phyloP scores from a whole-genome alignment of 92 coral and sea anemone genomes.

The Diadumene lineata region DNA sequence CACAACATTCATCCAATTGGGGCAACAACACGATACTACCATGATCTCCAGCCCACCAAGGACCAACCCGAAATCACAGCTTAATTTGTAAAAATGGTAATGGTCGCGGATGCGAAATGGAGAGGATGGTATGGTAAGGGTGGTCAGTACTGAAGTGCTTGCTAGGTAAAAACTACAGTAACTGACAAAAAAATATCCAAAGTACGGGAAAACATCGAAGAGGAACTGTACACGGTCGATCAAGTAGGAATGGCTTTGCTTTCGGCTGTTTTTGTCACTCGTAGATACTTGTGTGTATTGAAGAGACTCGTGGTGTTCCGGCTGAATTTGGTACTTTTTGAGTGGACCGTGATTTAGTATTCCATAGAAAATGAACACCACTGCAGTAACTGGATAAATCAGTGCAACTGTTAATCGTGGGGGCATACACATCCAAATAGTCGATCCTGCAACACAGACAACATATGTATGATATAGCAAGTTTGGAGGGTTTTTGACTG shows the following conservation, averaged over 20 bases:
- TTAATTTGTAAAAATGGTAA: background rate
- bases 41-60: constrained; percentile 12
- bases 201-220: background rate
- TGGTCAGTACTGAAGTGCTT: background rate
- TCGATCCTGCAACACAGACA: constrained; percentile 17
- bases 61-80: background rate
- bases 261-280: constrained; percentile 9
- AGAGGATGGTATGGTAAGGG: background rate
- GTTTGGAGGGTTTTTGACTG: too few species aligned
- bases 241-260: background rate
- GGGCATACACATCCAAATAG: constrained; percentile 5
- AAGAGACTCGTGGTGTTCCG: background rate
- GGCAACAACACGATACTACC: background rate
- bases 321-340: background rate
- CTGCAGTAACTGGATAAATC: constrained; percentile 1
- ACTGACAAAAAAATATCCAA: background rate
- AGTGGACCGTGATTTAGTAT: background rate
- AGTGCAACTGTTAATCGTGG: constrained; percentile 2
- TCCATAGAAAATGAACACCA: constrained; percentile 10
- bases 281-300: constrained; percentile 8
- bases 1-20: background rate
- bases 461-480: too few species aligned
- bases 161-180: background rate
- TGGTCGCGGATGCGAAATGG: constrained; percentile 1
- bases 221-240: background rate